Conservation (phyloP, 2,888 invertebrate genomes). For the Metalampra italica region DNA sequence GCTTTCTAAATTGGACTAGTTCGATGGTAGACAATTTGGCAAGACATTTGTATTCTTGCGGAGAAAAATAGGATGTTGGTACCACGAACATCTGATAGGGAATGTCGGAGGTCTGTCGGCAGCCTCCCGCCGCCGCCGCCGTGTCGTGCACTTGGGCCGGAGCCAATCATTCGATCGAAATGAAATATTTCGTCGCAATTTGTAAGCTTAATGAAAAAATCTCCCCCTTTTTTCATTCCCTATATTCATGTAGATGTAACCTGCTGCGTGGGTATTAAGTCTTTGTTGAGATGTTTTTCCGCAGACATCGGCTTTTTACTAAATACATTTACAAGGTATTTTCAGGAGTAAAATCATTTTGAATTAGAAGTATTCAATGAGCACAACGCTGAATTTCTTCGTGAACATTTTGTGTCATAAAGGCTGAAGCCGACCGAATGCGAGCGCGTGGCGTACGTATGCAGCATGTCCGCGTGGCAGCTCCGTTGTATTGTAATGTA, state of each 20-base stretch:
- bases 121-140: slow-evolving; percentile 26
- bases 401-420: too few species aligned
- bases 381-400: too few species aligned
- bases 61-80: slow-evolving; percentile 69
- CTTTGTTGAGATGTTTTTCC: slow-evolving; percentile 26
- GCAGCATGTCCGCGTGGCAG: too few species aligned
- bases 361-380: too few species aligned
- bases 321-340: neutral
- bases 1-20: slow-evolving; percentile 77
- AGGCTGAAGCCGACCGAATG: too few species aligned
- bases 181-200: slow-evolving; percentile 62
- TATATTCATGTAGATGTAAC: slow-evolving; percentile 27
- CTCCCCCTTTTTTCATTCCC: slow-evolving; percentile 43
- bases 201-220: slow-evolving; percentile 54
- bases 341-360: too few species aligned
- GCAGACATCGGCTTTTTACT: slow-evolving; percentile 12
- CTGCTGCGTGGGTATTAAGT: slow-evolving; percentile 21
- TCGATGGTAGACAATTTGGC: slow-evolving; percentile 75
- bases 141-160: slow-evolving; percentile 55
- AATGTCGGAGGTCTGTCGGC: slow-evolving; percentile 55
- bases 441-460: too few species aligned
- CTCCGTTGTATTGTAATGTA: too few species aligned
- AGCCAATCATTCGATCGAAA: slow-evolving; percentile 68
- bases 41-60: slow-evolving; percentile 75
- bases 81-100: slow-evolving; percentile 70